A percentile compares a stretch with the other conserved stretches of the same genome.
These are phyloP conservation scores for Lydus trimaculatus DNA, from an alignment of 2,888 invertebrate genomes.

Conservation along the genomic window DNA sequence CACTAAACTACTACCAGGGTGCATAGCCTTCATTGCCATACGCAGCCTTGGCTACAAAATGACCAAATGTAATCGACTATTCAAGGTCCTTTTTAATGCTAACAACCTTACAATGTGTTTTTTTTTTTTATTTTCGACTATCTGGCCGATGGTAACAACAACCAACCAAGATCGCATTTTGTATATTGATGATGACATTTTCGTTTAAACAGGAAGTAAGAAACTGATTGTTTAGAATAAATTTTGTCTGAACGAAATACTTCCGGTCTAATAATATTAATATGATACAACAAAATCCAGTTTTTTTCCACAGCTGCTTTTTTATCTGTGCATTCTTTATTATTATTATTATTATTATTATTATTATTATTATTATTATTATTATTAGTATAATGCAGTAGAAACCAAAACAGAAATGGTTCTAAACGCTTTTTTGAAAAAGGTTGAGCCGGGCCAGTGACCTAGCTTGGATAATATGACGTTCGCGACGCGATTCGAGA, in stretches of 20 bases:
- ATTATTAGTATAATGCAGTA: not conserved
- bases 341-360: no score
- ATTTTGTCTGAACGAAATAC: not conserved
- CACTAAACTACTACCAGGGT: conserved; percentile 41
- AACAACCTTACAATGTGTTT: conserved; percentile 24
- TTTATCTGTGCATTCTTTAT: not conserved
- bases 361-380: no score
- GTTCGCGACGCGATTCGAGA: conserved; percentile 46
- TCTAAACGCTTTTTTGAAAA: conserved; percentile 34
- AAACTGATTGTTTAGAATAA: not conserved
- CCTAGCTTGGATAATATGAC: conserved; percentile 44
- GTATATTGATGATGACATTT: conserved; percentile 4
- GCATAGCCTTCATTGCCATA: conserved; percentile 28
- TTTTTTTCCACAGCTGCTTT: not conserved
- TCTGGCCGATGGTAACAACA: conserved; percentile 1
- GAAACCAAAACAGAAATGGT: not conserved
- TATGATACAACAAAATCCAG: not conserved
- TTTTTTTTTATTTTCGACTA: conserved; percentile 15
- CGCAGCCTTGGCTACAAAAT: conserved; percentile 32
- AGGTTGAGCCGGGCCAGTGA: conserved; percentile 61
- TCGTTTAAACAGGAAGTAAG: not conserved
- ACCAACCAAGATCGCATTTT: not conserved
- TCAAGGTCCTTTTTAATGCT: conserved; percentile 37
- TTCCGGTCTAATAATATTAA: not conserved
- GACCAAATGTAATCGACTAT: conserved; percentile 40